phyloP scores from a whole-genome alignment of 2,888 invertebrate species.

The Melieria omissa region DNA sequence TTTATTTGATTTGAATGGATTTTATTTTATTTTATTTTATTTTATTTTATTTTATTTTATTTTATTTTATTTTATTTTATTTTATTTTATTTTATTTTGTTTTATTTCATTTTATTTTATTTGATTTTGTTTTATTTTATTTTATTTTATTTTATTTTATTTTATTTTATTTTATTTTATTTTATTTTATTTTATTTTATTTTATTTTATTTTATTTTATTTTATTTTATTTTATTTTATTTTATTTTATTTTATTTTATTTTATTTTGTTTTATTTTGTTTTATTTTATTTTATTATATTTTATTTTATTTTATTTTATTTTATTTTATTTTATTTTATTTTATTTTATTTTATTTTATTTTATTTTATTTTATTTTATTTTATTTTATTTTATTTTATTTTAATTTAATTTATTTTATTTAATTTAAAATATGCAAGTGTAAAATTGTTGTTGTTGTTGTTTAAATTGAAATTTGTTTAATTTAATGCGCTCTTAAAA shows the following conservation, averaged over 20 bases:
- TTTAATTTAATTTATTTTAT: not conserved
- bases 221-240: not conserved
- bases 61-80: slow-evolving; percentile 4
- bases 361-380: not conserved
- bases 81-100: slow-evolving; percentile 1
- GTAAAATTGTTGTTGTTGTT: too few relatives aligned
- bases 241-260: not conserved
- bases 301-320: not conserved
- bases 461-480: too few relatives aligned
- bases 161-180: not conserved
- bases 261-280: not conserved
- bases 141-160: not conserved
- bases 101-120: not conserved
- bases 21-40: not conserved
- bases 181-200: not conserved
- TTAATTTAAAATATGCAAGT: too few relatives aligned
- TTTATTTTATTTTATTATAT: not conserved
- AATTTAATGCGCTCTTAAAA: too few relatives aligned
- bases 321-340: not conserved
- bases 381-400: not conserved
- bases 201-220: not conserved
- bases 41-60: not conserved
- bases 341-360: not conserved
- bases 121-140: not conserved
- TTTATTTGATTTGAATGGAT: too few relatives aligned